These are phyloP conservation scores for Mareca penelope DNA, from an alignment of 2,797 vertebrate species.

Conservation along the genomic window DNA sequence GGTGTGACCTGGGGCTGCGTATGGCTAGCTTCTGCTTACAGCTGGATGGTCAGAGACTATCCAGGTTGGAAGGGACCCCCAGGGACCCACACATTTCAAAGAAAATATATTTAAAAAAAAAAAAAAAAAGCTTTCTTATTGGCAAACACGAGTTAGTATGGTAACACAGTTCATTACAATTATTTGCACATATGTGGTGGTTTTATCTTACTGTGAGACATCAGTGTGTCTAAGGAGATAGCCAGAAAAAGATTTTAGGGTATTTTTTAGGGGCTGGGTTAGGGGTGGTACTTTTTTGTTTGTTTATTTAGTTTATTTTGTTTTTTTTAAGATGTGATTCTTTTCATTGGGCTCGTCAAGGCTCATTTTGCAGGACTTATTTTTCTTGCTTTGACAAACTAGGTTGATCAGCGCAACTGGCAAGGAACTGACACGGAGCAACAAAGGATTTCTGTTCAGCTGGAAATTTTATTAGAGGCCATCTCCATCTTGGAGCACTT, in stretches of 20 bases:
- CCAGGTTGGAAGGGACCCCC: no score
- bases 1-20: background rate
- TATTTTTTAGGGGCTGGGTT: no score
- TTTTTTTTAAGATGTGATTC: background rate
- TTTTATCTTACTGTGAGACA: background rate
- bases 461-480: conserved; percentile 10
- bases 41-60: background rate
- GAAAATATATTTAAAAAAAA: background rate
- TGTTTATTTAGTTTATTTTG: no score
- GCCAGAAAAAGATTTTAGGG: background rate
- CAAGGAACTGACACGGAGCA: conserved; percentile 11
- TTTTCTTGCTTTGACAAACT: conserved; percentile 54
- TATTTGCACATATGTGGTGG: background rate
- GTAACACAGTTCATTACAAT: background rate
- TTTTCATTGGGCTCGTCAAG: conserved; percentile 14
- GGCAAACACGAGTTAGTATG: background rate
- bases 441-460: conserved; percentile 59
- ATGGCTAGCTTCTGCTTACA: background rate
- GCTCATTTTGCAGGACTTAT: conserved; percentile 35
- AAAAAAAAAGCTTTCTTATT: background rate
- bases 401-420: conserved; percentile 26
- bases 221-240: background rate
- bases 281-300: background rate
- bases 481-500: conserved; percentile 54
- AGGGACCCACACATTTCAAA: background rate